Evolutionary conservation across 2,113 vertebrate genomes (phyloP).

Genomic region (Leiothrix lutea): DNA sequence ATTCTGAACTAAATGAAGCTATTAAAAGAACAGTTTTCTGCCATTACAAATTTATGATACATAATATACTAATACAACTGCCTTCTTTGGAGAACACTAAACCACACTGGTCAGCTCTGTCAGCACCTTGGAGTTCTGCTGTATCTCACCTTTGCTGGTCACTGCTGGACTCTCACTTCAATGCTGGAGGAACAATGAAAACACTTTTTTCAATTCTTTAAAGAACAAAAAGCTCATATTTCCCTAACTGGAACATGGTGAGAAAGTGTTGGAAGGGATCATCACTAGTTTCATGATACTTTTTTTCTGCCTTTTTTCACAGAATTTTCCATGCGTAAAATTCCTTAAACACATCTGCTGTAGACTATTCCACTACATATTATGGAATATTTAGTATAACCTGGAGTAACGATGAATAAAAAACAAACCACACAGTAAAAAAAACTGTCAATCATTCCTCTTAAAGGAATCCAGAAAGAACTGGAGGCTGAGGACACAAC

Average conservation of each 20-base stretch:
- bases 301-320: neutral
- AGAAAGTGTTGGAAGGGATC: neutral
- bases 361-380: neutral
- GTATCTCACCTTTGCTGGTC: neutral
- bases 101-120: neutral
- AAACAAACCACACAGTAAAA: neutral
- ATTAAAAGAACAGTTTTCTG: neutral
- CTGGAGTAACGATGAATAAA: neutral
- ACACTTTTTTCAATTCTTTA: neutral
- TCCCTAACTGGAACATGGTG: neutral
- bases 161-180: neutral
- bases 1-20: neutral
- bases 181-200: neutral
- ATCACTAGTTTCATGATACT: neutral
- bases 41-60: neutral
- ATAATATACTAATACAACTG: neutral
- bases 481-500: neutral
- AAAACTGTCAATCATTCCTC: neutral
- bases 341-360: neutral
- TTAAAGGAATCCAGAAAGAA: neutral
- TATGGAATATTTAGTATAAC: neutral
- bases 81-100: neutral
- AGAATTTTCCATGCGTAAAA: neutral
- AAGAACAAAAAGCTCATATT: neutral
- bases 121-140: fast-evolving